phyloP scores from a whole-genome alignment of 2,888 invertebrate species.

The Arctia plantaginis region DNA sequence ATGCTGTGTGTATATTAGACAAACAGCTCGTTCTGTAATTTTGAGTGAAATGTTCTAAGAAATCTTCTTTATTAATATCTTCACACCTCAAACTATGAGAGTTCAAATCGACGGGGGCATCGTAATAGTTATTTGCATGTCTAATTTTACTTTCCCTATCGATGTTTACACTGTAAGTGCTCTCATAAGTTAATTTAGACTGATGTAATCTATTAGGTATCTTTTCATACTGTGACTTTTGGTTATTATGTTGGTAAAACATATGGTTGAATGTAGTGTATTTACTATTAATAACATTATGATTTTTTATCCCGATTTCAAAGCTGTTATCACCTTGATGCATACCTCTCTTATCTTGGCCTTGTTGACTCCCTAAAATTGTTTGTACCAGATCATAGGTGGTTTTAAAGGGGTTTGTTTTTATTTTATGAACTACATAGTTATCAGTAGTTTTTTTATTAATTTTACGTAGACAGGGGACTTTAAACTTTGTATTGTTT shows the following conservation, averaged over 20 bases:
- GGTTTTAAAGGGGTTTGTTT: conserved; percentile 52
- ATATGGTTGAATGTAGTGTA: background rate
- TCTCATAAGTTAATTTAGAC: background rate
- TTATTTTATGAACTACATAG: conserved; percentile 25
- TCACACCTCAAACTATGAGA: conserved; percentile 10
- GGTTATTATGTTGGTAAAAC: background rate
- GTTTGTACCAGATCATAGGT: conserved; percentile 72
- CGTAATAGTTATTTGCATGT: background rate
- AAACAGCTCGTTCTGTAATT: conserved; percentile 13
- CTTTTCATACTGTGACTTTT: background rate
- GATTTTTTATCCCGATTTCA: background rate
- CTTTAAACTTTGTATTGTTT: conserved; percentile 27
- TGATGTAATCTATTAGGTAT: background rate
- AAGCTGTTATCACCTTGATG: background rate
- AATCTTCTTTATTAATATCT: conserved; percentile 11
- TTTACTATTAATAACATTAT: background rate
- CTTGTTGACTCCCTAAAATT: conserved; percentile 55
- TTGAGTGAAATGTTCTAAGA: conserved; percentile 5
- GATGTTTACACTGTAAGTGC: background rate
- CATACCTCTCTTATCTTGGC: background rate
- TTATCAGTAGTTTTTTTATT: conserved; percentile 25
- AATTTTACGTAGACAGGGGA: background rate
- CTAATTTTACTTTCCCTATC: background rate
- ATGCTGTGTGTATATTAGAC: conserved; percentile 11
- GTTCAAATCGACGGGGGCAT: background rate